phyloP scores from a whole-genome alignment of 2,888 invertebrate genomes.

The Cataglyphis livida region DNA sequence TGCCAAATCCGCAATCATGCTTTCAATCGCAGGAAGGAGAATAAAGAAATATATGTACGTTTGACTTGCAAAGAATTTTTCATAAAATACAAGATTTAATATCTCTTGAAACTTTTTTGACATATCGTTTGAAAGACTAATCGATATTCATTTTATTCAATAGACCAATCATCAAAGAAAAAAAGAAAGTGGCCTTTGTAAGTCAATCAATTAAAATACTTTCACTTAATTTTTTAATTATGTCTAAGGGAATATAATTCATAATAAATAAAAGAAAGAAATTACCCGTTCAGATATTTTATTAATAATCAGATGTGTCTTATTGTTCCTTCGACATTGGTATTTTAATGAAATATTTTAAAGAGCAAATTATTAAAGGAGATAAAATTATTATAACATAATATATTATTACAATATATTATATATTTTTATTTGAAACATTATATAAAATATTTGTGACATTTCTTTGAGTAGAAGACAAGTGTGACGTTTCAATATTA shows the following conservation, averaged over 20 bases:
- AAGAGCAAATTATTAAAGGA: constrained; percentile 6
- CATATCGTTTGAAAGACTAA: background rate
- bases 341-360: background rate
- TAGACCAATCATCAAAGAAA: background rate
- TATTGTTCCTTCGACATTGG: background rate
- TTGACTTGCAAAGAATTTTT: background rate
- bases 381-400: background rate
- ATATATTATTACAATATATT: background rate
- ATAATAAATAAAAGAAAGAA: background rate
- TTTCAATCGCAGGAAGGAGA: background rate
- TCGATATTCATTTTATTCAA: background rate
- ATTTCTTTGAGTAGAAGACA: background rate
- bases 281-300: background rate
- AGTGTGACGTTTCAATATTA: background rate
- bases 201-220: background rate
- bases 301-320: background rate
- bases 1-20: background rate
- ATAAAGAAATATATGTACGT: background rate
- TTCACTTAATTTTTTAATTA: constrained; percentile 9
- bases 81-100: background rate
- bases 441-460: background rate
- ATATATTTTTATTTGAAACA: background rate
- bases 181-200: background rate
- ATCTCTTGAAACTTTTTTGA: background rate
- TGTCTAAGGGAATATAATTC: background rate